Base-by-base conservation (phyloP, 2,113 vertebrate genomes). In the Natator depressus region DNA sequence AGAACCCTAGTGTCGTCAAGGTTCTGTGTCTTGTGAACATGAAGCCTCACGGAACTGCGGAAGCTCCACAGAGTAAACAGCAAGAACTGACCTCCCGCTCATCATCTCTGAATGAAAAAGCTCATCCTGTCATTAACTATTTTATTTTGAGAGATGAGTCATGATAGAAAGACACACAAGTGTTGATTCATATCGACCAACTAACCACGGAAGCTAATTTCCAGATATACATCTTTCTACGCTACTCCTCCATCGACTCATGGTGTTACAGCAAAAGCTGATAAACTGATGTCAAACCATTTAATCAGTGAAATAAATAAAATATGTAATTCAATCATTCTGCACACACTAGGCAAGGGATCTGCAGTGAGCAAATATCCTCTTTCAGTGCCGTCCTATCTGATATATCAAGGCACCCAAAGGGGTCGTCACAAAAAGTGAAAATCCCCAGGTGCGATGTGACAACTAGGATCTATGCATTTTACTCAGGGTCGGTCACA, bases 391-490 rank as follows among this genome's bases (percentile, higher is more conserved):
- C 47, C 59, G 84, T 53, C 80, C 84, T 80, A 83, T 76, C 85
- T 76, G 47, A 38, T 79, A 49, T 0, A 27, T 47, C 24, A 85
- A 89, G 27, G 10, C 14, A 38, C 54, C 82, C 59, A 1, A 54
- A 55, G 93, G 82, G 38, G 51, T 0, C 80, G 80, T 2, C 90
- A 81, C 47, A 8, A 50, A 81, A 49, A 89, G 76, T 20, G 46
- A 87, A 16, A 8, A 35, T 42, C 88, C 84, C 92, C 91, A 86
- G 59, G 91, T 17, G 54, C 1, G 6, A 83, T 51, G 84, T 80
- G 94, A 94, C 95, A 89, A 90, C 87, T 80, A 87, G 65, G 54
- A 93, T 94, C 85, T 82, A 87, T 2, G 1, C 53, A 82, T 76
- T 85, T 47, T 90, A 79, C 57, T 49, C 89, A 54, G 65, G 31